Conservation (phyloP, 2,888 invertebrate species). For the Notodonta ziczac region DNA sequence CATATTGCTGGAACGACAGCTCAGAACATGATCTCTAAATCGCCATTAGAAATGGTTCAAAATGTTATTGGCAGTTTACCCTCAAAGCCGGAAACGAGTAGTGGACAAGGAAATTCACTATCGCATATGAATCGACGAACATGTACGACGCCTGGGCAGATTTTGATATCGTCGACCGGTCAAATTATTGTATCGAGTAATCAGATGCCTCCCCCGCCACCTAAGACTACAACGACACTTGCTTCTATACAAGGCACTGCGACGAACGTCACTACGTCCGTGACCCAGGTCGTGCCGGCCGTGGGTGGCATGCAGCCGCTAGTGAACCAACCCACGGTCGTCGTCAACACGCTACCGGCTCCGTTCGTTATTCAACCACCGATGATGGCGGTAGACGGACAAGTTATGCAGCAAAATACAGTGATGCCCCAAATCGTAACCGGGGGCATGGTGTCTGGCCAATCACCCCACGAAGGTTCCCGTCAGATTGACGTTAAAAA, state of each 20-base stretch:
- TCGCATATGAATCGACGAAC: slow-evolving; percentile 55
- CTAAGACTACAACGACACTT: slow-evolving; percentile 80
- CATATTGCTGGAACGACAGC: slow-evolving; percentile 80
- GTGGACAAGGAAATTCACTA: slow-evolving; percentile 70
- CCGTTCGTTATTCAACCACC: slow-evolving; percentile 92
- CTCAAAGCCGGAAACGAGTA: slow-evolving; percentile 64
- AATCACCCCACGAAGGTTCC: slow-evolving; percentile 73
- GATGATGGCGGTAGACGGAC: slow-evolving; percentile 90
- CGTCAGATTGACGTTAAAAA: slow-evolving; percentile 84
- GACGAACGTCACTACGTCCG: slow-evolving; percentile 87
- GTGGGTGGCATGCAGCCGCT: slow-evolving; percentile 87
- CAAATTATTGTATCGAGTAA: slow-evolving; percentile 89
- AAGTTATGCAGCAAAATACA: slow-evolving; percentile 87
- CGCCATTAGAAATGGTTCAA: slow-evolving; percentile 91
- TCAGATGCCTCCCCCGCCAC: slow-evolving; percentile 88
- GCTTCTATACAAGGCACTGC: slow-evolving; percentile 86
- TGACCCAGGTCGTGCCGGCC: slow-evolving; percentile 87
- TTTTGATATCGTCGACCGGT: slow-evolving; percentile 90
- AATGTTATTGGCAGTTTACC: slow-evolving; percentile 90
- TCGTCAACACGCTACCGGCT: slow-evolving; percentile 91
- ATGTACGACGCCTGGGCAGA: slow-evolving; percentile 85
- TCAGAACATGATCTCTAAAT: slow-evolving; percentile 82
- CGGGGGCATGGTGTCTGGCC: slow-evolving; percentile 86
- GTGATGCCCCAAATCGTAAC: slow-evolving; percentile 89
- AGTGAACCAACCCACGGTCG: slow-evolving; percentile 90